phyloP scores from a whole-genome alignment of 2,797 vertebrate genomes.

The Characodon lateralis region DNA sequence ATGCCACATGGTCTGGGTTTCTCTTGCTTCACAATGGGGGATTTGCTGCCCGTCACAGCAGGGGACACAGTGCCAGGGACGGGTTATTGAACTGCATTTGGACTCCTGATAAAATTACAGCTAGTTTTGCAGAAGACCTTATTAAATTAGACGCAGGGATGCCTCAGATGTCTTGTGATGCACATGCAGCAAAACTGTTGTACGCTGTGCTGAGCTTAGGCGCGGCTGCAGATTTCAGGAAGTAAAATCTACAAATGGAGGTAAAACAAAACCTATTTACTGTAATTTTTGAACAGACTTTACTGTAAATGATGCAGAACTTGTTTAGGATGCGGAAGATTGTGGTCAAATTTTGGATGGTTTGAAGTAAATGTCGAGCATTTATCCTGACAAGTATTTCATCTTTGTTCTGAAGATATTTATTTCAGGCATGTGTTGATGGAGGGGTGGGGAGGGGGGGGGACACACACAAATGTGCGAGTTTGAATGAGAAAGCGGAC shows the following conservation, averaged over 20 bases:
- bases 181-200: slow-evolving; percentile 51
- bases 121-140: slow-evolving; percentile 55
- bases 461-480: neutral
- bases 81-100: slow-evolving; percentile 59
- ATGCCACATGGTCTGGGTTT: slow-evolving; percentile 18
- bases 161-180: slow-evolving; percentile 71
- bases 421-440: neutral
- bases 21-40: slow-evolving; percentile 23
- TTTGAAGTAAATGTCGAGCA: neutral
- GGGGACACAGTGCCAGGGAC: slow-evolving; percentile 8
- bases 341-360: neutral
- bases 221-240: slow-evolving; percentile 76
- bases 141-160: slow-evolving; percentile 64
- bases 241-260: slow-evolving; percentile 71
- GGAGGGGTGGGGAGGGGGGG: neutral
- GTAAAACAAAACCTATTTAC: slow-evolving; percentile 44
- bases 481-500: slow-evolving; percentile 6
- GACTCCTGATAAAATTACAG: slow-evolving; percentile 67
- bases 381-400: neutral
- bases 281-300: neutral
- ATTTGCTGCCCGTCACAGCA: slow-evolving; percentile 35
- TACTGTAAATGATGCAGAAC: neutral
- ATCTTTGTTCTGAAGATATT: neutral
- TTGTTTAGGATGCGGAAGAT: neutral
- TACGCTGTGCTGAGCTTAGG: slow-evolving; percentile 50